phyloP scores from a whole-genome alignment of 2,113 vertebrate species.

The Cygnus atratus region DNA sequence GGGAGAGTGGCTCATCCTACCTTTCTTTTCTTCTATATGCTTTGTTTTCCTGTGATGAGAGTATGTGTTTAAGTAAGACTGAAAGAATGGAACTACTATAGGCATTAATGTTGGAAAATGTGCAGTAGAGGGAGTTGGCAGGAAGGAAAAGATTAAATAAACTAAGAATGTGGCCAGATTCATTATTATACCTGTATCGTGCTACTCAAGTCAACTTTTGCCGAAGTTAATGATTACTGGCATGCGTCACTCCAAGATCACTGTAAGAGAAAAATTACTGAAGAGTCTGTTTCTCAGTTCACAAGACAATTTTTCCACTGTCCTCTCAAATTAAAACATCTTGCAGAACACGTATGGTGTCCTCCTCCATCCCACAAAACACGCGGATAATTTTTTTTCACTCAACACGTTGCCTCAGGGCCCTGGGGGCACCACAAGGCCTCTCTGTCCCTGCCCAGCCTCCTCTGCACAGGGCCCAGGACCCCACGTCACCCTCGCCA shows the following conservation, averaged over 20 bases:
- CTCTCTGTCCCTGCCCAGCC: not conserved
- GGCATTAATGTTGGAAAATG: conserved; percentile 2
- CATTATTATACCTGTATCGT: not conserved
- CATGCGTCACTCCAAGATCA: not conserved
- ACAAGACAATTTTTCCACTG: not conserved
- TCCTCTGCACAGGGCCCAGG: not conserved
- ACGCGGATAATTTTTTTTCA: not conserved
- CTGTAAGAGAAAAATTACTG: not conserved
- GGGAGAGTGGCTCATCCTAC: not conserved
- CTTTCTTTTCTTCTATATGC: not conserved
- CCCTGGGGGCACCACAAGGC: accelerated
- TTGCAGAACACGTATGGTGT: not conserved
- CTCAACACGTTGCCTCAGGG: accelerated
- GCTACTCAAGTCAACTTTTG: not conserved
- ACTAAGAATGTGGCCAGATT: not conserved
- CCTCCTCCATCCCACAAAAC: not conserved
- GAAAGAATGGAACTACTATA: not conserved
- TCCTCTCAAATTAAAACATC: not conserved
- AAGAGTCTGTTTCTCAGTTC: not conserved
- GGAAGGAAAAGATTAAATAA: conserved; percentile 28
- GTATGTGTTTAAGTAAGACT: not conserved
- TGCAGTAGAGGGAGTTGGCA: not conserved
- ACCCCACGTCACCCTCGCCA: no score
- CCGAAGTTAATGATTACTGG: conserved; percentile 36
- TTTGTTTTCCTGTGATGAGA: not conserved